Conservation (phyloP, 2,797 vertebrate species). For the Platyrinchus mystaceus region DNA sequence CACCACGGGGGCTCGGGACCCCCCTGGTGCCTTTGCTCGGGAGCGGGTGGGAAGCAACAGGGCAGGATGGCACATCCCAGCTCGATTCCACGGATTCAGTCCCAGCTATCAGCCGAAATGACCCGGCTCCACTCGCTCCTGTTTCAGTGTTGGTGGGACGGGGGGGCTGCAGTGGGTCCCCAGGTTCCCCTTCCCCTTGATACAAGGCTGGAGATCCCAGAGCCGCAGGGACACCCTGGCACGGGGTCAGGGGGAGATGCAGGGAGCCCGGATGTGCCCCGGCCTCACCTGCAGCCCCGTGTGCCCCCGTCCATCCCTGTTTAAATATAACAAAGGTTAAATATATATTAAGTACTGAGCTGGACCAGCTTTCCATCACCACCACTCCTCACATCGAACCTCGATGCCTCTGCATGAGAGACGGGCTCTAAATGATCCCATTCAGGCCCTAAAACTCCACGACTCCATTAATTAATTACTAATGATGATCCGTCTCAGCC, state of each 20-base stretch:
- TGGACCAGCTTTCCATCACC: neutral
- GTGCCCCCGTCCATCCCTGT: neutral
- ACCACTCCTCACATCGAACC: neutral
- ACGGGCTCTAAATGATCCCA: neutral
- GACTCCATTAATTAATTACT: slow-evolving; percentile 30
- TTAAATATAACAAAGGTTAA: neutral
- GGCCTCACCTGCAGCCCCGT: no score
- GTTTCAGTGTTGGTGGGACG: rapidly evolving
- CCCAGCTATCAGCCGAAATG: neutral
- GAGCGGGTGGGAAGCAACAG: neutral
- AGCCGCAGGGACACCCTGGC: neutral
- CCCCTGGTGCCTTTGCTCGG: neutral
- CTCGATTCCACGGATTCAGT: rapidly evolving
- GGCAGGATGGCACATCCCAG: neutral
- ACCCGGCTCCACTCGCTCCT: neutral
- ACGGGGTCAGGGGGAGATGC: no score
- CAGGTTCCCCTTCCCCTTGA: neutral
- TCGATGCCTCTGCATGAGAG: rapidly evolving
- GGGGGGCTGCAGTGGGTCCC: neutral
- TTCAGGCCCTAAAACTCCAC: neutral
- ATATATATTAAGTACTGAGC: neutral
- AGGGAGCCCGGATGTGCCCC: neutral
- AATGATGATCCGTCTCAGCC: neutral
- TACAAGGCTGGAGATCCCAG: neutral
- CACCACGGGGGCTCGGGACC: rapidly evolving